Evolutionary conservation across 2,888 invertebrate species (phyloP), one percentile per base, ranked within the genome.

Genomic region (Beris chalybata): DNA sequence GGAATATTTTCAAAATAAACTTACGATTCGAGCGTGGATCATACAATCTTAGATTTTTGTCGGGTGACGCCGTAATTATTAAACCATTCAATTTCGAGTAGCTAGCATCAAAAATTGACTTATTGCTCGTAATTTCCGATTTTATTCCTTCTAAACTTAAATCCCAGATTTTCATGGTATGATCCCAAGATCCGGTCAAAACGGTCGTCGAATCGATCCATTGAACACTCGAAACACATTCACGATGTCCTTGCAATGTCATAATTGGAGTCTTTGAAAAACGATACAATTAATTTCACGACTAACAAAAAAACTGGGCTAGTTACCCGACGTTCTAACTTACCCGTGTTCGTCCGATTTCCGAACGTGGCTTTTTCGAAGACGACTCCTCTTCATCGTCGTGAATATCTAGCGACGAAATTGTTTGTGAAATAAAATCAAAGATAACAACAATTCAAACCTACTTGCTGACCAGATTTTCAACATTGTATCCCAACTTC

Each of bases 121-220:
- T 97, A 75, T 93, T 92, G 13, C 94, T 93, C 68, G 87, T 88
- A 73, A 95, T 85, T 79, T 94, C 92, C 52, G 89, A 86, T 77
- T 91, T 93, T 53, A 95, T 87, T 45, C 89, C 91, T 57, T 91
- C 92, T 56, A 92, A 81, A 74, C 93, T 91, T 53, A 92, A 85
- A 79, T 99, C 97, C 98, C 98, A 99, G 7, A 96, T 78, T 78
- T 93, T 91, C 13, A 99, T 83, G 1, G 96, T 92, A 77, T 98
- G 97, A 82, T 99, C 98, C 95, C 95, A 96, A 1, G 97, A 94
- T 63, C 90, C 87, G 0, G 96, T 94, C 7, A 93, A 84, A 3
- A 97, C 82, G 70, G 91, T 91, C 71, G 87, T 84, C 66, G 84
- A 84, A 72, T 91, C 89, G 73, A 91, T 86, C 97, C 97, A 99